Conservation (phyloP, 2,113 vertebrate species). For the Cervus canadensis region DNA sequence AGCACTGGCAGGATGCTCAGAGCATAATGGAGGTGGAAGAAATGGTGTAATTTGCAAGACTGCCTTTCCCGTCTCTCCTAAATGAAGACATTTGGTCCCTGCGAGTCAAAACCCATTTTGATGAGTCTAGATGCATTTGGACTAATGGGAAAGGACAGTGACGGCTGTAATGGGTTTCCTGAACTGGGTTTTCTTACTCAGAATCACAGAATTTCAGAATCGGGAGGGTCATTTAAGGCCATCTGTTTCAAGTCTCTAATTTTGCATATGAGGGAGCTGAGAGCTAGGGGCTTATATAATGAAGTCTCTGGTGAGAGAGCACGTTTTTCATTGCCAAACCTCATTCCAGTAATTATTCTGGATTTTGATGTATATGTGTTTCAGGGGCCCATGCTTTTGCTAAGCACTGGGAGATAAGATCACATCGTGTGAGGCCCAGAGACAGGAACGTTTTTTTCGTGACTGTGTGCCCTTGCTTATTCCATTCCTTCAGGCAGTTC, state of each 20-base stretch:
- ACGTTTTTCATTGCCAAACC: background rate
- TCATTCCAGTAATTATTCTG: background rate
- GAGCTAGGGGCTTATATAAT: background rate
- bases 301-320: background rate
- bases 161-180: constrained; percentile 3
- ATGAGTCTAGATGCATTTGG: constrained; percentile 65
- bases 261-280: background rate
- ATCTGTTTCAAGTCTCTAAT: background rate
- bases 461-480: background rate
- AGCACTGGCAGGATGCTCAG: constrained; percentile 69
- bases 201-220: constrained; percentile 13
- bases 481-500: background rate
- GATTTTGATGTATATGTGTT: background rate
- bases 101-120: constrained; percentile 74
- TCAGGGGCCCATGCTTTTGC: background rate
- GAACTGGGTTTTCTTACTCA: constrained; percentile 15
- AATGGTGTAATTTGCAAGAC: constrained; percentile 81
- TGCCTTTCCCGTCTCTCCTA: constrained; percentile 80
- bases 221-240: background rate
- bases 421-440: background rate
- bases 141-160: constrained; percentile 69
- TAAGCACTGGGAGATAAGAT: background rate
- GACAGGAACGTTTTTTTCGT: background rate
- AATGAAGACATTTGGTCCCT: constrained; percentile 83
- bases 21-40: constrained; percentile 79